phyloP scores from a whole-genome alignment of 2,888 invertebrate genomes.

The Pristionchus exspectatus region DNA sequence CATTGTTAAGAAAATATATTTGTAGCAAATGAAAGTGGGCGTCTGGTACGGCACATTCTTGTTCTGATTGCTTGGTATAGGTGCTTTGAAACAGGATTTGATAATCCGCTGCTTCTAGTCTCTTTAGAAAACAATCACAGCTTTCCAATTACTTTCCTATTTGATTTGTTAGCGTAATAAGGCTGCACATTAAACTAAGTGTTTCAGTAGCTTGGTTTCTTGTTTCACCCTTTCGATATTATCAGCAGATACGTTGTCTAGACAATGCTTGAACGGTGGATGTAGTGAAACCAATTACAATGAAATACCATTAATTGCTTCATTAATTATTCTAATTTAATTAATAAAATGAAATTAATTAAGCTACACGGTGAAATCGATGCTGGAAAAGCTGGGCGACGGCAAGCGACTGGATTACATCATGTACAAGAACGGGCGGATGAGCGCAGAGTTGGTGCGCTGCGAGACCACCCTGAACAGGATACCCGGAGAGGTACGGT shows the following conservation, averaged over 20 bases:
- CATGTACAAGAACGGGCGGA: conserved; percentile 82
- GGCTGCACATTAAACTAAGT: no score
- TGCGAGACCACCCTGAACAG: conserved; percentile 67
- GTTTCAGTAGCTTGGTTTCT: background rate
- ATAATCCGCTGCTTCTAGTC: no score
- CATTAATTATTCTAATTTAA: background rate
- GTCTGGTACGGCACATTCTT: no score
- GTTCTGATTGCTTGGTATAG: no score
- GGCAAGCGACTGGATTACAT: conserved; percentile 96
- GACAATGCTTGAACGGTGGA: background rate
- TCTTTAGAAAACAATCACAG: no score
- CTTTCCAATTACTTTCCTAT: no score
- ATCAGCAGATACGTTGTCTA: conserved; percentile 57
- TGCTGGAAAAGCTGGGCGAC: conserved; percentile 70
- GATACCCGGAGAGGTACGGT: conserved; percentile 56
- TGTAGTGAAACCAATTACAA: no score
- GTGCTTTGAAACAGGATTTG: no score
- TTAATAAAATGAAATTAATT: background rate
- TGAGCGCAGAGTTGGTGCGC: conserved; percentile 63
- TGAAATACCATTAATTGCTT: no score
- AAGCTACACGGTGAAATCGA: conserved; percentile 35
- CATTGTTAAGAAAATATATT: no score
- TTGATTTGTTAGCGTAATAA: no score
- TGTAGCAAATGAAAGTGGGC: no score
- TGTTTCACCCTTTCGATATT: background rate